Evolutionary conservation across 2,113 vertebrate species (phyloP).

Genomic region (Cebus imitator): DNA sequence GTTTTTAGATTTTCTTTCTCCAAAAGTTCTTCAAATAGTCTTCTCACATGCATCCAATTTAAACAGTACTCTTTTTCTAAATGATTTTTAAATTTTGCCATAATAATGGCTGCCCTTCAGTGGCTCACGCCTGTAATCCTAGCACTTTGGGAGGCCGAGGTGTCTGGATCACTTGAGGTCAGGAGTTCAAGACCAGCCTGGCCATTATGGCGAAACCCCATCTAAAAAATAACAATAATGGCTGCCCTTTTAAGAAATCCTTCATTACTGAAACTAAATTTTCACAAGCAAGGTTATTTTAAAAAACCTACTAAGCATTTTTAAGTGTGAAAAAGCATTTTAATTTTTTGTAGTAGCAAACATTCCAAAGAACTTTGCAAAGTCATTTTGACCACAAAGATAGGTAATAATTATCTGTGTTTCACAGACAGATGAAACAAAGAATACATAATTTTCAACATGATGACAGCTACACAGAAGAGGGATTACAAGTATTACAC

Average conservation of each 20-base stretch:
- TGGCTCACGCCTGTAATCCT: no score
- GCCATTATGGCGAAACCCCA: no score
- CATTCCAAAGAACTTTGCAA: constrained; percentile 11
- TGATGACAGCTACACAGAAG: not conserved
- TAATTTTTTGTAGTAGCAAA: not conserved
- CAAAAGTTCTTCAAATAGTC: not conserved
- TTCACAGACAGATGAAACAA: constrained; percentile 31
- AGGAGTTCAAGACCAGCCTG: no score
- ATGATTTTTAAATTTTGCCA: not conserved
- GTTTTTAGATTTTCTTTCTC: not conserved
- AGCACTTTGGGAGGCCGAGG: no score
- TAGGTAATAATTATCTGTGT: constrained; percentile 18
- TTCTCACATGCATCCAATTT: not conserved
- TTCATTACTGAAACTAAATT: not conserved
- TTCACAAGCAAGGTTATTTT: constrained; percentile 16
- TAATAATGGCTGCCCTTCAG: not conserved
- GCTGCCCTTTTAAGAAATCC: not conserved
- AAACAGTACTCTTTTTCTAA: constrained; percentile 30
- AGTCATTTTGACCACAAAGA: constrained; percentile 10
- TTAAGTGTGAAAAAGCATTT: constrained; percentile 18
- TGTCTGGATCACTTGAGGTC: no score
- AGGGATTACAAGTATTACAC: constrained; percentile 1
- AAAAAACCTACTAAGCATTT: not conserved
- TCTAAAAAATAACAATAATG: not conserved
- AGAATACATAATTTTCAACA: not conserved